Evolutionary conservation across 1,140 invertebrate species (phyloP).

Genomic region (Drosophila sp.): DNA sequence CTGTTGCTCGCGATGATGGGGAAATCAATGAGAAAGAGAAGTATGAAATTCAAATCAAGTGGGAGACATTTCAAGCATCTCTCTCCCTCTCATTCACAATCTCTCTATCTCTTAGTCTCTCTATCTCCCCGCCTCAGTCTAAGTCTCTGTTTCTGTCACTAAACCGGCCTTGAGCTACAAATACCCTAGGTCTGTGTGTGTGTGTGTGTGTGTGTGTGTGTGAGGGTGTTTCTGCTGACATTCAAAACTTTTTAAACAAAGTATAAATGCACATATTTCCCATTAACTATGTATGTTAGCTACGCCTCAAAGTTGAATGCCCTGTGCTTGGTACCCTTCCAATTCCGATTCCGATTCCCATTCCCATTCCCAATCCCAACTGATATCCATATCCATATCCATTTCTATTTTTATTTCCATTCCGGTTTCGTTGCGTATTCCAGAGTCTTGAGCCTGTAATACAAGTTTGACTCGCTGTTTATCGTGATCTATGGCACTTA

Average conservation of each 20-base stretch:
- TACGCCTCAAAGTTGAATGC: slow-evolving; percentile 23
- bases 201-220: background rate
- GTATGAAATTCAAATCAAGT: background rate
- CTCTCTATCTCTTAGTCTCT: background rate
- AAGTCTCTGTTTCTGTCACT: too few relatives aligned
- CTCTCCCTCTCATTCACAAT: background rate
- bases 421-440: background rate
- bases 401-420: background rate
- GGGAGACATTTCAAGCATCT: background rate
- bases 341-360: too few relatives aligned
- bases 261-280: background rate
- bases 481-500: slow-evolving; percentile 15
- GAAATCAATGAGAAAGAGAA: background rate
- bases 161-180: slow-evolving; percentile 32
- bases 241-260: slow-evolving; percentile 1
- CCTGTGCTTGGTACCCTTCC: slow-evolving; percentile 3
- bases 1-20: background rate
- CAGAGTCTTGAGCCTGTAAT: slow-evolving; percentile 17
- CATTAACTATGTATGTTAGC: too few relatives aligned
- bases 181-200: slow-evolving; percentile 5
- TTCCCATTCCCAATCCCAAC: background rate
- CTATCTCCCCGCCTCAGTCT: too few relatives aligned
- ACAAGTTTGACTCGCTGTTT: slow-evolving; percentile 21
- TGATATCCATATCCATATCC: background rate
- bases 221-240: background rate